Percentiles rank a stretch among this genome's conserved stretches.
Evolutionary conservation across 2,888 invertebrate genomes (phyloP).

Genomic region (Cactoblastis cactorum): DNA sequence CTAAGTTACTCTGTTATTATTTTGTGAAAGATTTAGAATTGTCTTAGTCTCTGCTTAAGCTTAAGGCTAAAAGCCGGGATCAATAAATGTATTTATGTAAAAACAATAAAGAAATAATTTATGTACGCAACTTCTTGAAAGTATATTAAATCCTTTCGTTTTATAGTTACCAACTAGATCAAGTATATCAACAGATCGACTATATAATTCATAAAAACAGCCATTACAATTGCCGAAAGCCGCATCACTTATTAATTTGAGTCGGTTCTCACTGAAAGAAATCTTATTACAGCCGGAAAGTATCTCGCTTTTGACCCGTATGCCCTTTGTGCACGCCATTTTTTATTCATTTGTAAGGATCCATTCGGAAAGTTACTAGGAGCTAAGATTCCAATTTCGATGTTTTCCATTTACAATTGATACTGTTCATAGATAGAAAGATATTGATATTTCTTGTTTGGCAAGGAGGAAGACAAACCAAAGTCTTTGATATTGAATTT

Average conservation of each 20-base stretch:
- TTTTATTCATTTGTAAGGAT: conserved; percentile 74
- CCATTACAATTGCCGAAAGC: conserved; percentile 64
- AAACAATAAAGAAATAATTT: no score
- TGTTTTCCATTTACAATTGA: conserved; percentile 43
- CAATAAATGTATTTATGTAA: no score
- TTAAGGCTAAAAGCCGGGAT: no score
- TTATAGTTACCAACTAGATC: not conserved
- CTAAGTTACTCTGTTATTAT: no score
- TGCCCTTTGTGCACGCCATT: conserved; percentile 69
- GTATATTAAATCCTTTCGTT: not conserved
- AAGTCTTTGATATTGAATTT: not conserved
- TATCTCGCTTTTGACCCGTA: conserved; percentile 69
- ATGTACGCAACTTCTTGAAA: no score
- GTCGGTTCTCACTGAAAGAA: conserved; percentile 45
- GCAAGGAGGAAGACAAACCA: not conserved
- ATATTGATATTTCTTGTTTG: not conserved
- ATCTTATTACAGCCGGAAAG: conserved; percentile 68
- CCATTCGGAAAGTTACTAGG: conserved; percentile 55
- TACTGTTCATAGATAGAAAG: conserved; percentile 15
- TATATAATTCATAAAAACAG: conserved; percentile 28
- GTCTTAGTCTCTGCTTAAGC: no score
- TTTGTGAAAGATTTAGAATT: no score
- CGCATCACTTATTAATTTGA: conserved; percentile 74
- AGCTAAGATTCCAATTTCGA: conserved; percentile 33
- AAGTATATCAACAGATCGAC: not conserved